A percentile compares a stretch with the other conserved stretches of the same genome.
Evolutionary conservation across 2,797 vertebrate species (phyloP).

Genomic region (Craterocephalus amniculus): DNA sequence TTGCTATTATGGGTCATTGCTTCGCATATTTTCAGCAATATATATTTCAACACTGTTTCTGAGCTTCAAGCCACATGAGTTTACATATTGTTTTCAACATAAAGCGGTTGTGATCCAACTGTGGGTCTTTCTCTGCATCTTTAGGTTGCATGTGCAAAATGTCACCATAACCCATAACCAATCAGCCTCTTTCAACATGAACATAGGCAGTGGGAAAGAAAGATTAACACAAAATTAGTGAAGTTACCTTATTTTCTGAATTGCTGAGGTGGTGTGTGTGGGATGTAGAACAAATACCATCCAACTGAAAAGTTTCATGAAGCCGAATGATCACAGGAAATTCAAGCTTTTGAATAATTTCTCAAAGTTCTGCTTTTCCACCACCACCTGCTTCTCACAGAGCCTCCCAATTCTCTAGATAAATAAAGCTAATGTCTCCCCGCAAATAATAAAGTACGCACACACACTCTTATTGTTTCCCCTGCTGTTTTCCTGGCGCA

Average conservation of each 20-base stretch:
- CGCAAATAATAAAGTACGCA: conserved; percentile 43
- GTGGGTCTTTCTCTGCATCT: too few species aligned
- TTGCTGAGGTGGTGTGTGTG: not conserved
- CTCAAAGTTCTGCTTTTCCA: conserved; percentile 5
- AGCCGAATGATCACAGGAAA: conserved; percentile 2
- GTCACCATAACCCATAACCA: not conserved
- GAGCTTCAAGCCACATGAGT: too few species aligned
- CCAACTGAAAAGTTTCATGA: not conserved
- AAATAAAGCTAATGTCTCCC: conserved; percentile 63
- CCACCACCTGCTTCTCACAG: conserved; percentile 39
- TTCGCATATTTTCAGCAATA: not conserved
- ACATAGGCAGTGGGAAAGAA: not conserved
- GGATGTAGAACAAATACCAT: not conserved
- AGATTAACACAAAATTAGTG: not conserved
- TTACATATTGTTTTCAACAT: too few species aligned
- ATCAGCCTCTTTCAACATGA: not conserved
- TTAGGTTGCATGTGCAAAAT: not conserved
- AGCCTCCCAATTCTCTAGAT: conserved; percentile 55
- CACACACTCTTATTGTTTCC: conserved; percentile 62
- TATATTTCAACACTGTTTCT: too few species aligned
- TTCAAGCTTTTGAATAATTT: conserved; percentile 16
- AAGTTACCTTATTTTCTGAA: not conserved
- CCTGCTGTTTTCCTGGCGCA: conserved; percentile 67
- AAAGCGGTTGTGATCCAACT: too few species aligned
- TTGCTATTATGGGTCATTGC: not conserved